Evolutionary conservation across 92 coral and sea anemone species (phyloP), one percentile per base, ranked within the genome.

Genomic region (Epizoanthus fatuus): DNA sequence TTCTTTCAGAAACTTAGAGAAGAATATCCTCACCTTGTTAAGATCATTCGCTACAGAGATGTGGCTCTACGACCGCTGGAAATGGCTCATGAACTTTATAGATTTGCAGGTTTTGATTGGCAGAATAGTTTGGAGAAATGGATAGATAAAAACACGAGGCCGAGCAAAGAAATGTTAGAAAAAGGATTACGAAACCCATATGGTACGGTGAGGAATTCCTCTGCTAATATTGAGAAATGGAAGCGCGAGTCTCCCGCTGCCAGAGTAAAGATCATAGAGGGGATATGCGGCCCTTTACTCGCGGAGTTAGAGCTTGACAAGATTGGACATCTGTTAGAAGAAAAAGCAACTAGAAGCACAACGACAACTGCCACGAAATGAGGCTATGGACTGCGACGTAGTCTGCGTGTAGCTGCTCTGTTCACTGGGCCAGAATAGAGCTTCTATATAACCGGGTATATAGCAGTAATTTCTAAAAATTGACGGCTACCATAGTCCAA

Each of bases 81-180:
- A 40, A 89, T 80, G 4, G 86, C 90, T 7, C 81, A 62, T 53
- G 81, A 89, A 13, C 86, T 89, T 69, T 89, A 89, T 17, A 79
- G 84, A 44, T 89, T 89, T 63, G 92, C 89, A 58, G 92, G 86
- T 10, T 89, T 89, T 72, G 86, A 85, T 39, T 77, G 86, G 86
- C 81, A 83, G 22, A 82, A 84, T n/a, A 72, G 47, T 14, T 66
- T 89, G 7, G 81, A 45, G 13, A 29, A 73, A 10, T 89, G 92
- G 92, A 55, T 89, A 16, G 55, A 40, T 10, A 53, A 89, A 7
- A 81, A 73, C 16, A 89, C 92, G 56, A 78, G 63, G 5, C 86
- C 92, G 2, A 89, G 56, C 40, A 70, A 89, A 38, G 92, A 89
- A 38, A 49, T 56, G 3, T 72, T 89, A n/a, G n/a, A n/a, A n/a